Conservation (phyloP, 2,888 invertebrate species). For the Diarsia brunnea region DNA sequence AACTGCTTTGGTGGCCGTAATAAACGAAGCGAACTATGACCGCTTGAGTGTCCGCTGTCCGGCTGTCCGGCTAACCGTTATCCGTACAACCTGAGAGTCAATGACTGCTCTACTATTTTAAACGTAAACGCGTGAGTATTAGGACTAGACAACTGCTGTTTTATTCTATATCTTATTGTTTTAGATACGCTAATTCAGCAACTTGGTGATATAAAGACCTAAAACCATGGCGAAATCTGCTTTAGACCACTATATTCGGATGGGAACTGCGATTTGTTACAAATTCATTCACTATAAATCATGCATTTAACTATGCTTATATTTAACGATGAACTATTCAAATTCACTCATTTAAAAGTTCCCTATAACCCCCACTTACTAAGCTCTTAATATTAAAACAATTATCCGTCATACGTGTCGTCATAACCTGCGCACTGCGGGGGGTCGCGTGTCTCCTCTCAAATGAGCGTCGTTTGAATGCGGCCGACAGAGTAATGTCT, state of each 20-base stretch:
- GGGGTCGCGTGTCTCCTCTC: background rate
- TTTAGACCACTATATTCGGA: no score
- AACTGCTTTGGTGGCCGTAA: conserved; percentile 20
- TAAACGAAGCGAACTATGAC: conserved; percentile 37
- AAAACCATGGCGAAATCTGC: background rate
- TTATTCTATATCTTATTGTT: background rate
- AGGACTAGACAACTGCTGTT: background rate
- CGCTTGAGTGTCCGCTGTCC: background rate
- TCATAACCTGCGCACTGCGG: background rate
- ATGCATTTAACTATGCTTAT: background rate
- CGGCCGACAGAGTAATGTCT: conserved; percentile 20
- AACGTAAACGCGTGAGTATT: background rate
- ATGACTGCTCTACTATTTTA: conserved; percentile 37
- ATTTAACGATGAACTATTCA: background rate
- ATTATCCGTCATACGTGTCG: background rate
- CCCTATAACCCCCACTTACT: background rate
- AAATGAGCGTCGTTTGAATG: conserved; percentile 46
- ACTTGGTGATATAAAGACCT: background rate
- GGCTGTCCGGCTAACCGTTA: conserved; percentile 16
- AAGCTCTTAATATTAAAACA: background rate
- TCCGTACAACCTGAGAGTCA: conserved; percentile 44
- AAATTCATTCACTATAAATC: background rate
- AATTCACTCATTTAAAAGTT: background rate
- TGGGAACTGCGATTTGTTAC: background rate
- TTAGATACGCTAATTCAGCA: background rate